phyloP scores from a whole-genome alignment of 2,113 vertebrate species.

The Phaethon lepturus region DNA sequence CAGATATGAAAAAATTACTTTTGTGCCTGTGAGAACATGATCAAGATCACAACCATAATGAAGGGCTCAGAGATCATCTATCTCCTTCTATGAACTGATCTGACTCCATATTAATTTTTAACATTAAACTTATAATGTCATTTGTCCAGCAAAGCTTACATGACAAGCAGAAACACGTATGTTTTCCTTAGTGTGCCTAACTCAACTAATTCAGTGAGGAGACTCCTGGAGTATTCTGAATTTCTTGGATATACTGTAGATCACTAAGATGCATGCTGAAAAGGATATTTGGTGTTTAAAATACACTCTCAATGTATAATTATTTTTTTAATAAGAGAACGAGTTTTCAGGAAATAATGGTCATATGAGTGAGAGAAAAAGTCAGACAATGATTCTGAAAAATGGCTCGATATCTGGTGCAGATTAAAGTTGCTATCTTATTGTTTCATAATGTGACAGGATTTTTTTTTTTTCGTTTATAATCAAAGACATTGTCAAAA shows the following conservation, averaged over 20 bases:
- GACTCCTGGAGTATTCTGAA: background rate
- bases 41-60: background rate
- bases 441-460: background rate
- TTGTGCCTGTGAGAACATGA: background rate
- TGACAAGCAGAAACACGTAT: background rate
- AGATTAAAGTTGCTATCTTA: background rate
- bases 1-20: background rate
- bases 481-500: background rate
- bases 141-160: background rate
- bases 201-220: background rate
- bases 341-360: slow-evolving; percentile 17
- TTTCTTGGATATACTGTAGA: background rate
- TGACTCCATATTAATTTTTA: background rate
- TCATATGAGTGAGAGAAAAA: slow-evolving; percentile 11
- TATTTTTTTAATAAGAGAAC: background rate
- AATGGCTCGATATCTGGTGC: background rate
- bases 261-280: background rate
- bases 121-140: background rate
- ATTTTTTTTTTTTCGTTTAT: background rate
- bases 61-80: background rate
- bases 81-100: background rate
- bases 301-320: background rate
- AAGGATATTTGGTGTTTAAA: slow-evolving; percentile 16
- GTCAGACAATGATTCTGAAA: background rate
- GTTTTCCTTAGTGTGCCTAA: background rate